These are phyloP conservation scores for Leptoteleia sp. DNA, from an alignment of 1,140 invertebrate species.

Conservation along the genomic window DNA sequence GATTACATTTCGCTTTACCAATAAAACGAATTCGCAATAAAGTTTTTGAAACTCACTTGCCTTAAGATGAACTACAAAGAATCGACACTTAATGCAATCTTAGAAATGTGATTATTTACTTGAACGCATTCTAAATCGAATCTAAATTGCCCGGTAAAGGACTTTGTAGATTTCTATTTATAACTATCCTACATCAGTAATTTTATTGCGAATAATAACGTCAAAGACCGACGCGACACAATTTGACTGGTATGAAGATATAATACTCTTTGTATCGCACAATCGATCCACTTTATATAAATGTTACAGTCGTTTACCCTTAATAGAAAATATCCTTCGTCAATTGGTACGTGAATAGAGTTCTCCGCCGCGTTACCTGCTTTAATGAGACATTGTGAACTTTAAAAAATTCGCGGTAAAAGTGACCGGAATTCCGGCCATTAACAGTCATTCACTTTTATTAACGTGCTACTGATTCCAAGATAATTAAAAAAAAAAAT, in stretches of 20 bases:
- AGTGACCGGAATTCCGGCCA: slow-evolving; percentile 58
- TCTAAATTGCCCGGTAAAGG: slow-evolving; percentile 17
- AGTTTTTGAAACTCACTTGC: slow-evolving; percentile 6
- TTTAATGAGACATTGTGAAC: slow-evolving; percentile 60
- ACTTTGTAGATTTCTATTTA: slow-evolving; percentile 23
- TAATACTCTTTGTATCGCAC: slow-evolving; percentile 42
- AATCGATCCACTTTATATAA: slow-evolving; percentile 54
- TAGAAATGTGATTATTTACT: slow-evolving; percentile 28
- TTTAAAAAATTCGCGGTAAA: slow-evolving; percentile 42
- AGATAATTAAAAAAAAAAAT: slow-evolving; percentile 20
- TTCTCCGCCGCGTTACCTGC: slow-evolving; percentile 36
- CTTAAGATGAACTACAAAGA: slow-evolving; percentile 8
- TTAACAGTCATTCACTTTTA: slow-evolving; percentile 42
- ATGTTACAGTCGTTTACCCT: slow-evolving; percentile 55
- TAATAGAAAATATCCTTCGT: slow-evolving; percentile 57
- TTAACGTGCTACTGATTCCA: slow-evolving; percentile 17
- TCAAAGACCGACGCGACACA: slow-evolving; percentile 21
- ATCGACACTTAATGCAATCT: slow-evolving; percentile 4
- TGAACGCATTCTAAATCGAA: slow-evolving; percentile 15
- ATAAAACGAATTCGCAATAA: too few species aligned
- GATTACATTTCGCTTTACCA: too few species aligned
- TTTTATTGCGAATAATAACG: slow-evolving; percentile 37
- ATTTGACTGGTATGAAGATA: slow-evolving; percentile 41
- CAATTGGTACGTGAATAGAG: slow-evolving; percentile 41
- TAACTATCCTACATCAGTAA: slow-evolving; percentile 26